Evolutionary conservation across 2,797 vertebrate species (phyloP), one percentile per base, ranked within the genome.

Genomic region (Micrastur ruficollis): DNA sequence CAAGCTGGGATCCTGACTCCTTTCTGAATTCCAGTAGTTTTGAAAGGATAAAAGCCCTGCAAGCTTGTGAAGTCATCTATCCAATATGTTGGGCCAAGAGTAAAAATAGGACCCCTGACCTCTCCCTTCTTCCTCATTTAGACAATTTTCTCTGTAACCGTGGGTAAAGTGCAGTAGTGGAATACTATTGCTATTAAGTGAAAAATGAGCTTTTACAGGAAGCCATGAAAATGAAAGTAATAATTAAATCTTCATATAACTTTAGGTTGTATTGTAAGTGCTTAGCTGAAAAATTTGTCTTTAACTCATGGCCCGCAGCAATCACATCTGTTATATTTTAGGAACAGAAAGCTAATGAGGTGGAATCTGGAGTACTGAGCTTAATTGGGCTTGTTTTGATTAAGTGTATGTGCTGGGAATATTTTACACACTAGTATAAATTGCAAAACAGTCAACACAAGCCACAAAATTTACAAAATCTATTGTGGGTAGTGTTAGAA

Each of bases 351-450:
- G 97, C 98, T 98, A 98, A 98, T 98, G 98, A 98, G 98, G 98
- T 98, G 97, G 98, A 98, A 98, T 98, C 97, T 98, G 95, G 97
- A 98, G 98, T 98, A 98, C 97, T 97, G 98, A 98, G 98, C 97
- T 98, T 98, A 98, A 98, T 98, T 98, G 98, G 98, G 97, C 98
- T 98, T 98, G 98, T 98, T 98, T 98, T 98, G 98, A 98, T 98
- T 98, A 98, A 98, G 98, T 97, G 95, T 98, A 98, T 98, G 98
- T 98, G 98, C 98, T 97, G 97, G 97, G 98, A 98, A 98, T 98
- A 98, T 98, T 98, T 97, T 98, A 98, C 97, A 97, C 97, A 96
- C 97, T 97, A 97, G 97, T 95, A 98, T 98, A 98, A 98, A 98
- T 97, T 97, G 97, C 96, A 97, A 97, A 98, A 97, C 97, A 97